phyloP scores from a whole-genome alignment of 1,140 invertebrate species.

The Lordiphosa clarofinis region DNA sequence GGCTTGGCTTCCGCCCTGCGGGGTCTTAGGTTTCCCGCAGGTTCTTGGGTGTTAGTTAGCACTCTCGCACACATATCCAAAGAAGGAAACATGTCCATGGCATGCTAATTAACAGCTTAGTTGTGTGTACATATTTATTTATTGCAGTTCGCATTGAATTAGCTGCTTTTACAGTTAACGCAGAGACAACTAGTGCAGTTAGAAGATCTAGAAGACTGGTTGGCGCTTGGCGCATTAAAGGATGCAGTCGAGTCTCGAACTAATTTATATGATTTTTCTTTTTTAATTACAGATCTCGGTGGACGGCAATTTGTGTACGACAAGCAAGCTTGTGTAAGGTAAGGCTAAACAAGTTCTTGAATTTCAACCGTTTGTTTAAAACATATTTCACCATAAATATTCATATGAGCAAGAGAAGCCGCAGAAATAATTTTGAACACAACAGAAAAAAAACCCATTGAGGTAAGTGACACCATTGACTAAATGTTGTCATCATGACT shows the following conservation, averaged over 20 bases:
- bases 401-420: slow-evolving; percentile 11
- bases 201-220: slow-evolving; percentile 1
- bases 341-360: slow-evolving; percentile 43
- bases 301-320: slow-evolving; percentile 40
- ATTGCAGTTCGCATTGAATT: slow-evolving; percentile 29
- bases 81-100: slow-evolving; percentile 9
- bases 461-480: slow-evolving; percentile 40
- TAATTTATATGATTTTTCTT: slow-evolving; percentile 56
- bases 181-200: slow-evolving; percentile 33
- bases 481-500: slow-evolving; percentile 42
- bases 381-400: slow-evolving; percentile 43
- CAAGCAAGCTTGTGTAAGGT: slow-evolving; percentile 52
- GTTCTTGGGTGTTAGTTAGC: slow-evolving; percentile 17
- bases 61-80: slow-evolving; percentile 4
- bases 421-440: not conserved
- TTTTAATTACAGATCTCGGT: slow-evolving; percentile 50
- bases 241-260: slow-evolving; percentile 6
- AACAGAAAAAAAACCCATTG: slow-evolving; percentile 6
- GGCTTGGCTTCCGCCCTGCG: slow-evolving; percentile 35
- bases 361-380: slow-evolving; percentile 27
- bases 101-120: slow-evolving; percentile 48
- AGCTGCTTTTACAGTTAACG: slow-evolving; percentile 47
- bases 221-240: slow-evolving; percentile 21
- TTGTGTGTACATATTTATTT: slow-evolving; percentile 40
- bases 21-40: slow-evolving; percentile 48